A percentile compares a stretch with the other conserved stretches of the same genome.
phyloP scores from a whole-genome alignment of 2,113 vertebrate genomes.

The Protomyctophum bolini region DNA sequence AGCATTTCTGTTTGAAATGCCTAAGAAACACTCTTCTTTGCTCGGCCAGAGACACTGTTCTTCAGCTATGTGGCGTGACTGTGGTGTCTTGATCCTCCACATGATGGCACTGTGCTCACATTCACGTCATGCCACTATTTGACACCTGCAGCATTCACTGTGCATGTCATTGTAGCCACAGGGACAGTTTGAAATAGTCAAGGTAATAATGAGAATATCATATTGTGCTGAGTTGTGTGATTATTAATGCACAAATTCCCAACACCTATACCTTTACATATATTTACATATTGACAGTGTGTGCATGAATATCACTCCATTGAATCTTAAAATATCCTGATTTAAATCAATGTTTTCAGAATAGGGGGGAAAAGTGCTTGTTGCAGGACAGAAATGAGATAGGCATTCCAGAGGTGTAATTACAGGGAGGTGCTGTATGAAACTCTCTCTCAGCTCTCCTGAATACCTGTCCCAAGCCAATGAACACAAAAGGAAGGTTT shows the following conservation, averaged over 20 bases:
- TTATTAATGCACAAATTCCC: slow-evolving; percentile 53
- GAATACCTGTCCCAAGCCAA: slow-evolving; percentile 28
- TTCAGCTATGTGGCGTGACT: slow-evolving; percentile 25
- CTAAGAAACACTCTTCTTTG: slow-evolving; percentile 37
- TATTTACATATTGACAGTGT: slow-evolving; percentile 34
- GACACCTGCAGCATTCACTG: slow-evolving; percentile 18
- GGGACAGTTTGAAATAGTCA: slow-evolving; percentile 6
- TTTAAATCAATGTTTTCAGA: slow-evolving; percentile 31
- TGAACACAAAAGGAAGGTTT: slow-evolving; percentile 48
- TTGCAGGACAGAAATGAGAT: slow-evolving; percentile 16
- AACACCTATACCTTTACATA: slow-evolving; percentile 22
- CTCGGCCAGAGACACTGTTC: slow-evolving; percentile 38
- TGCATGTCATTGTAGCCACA: slow-evolving; percentile 9
- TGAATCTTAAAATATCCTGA: slow-evolving; percentile 34
- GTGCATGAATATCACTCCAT: slow-evolving; percentile 2
- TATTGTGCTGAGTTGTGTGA: slow-evolving; percentile 42
- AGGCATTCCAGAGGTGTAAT: slow-evolving; percentile 35
- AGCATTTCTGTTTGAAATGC: slow-evolving; percentile 44
- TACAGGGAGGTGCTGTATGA: slow-evolving; percentile 34
- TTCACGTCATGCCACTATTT: slow-evolving; percentile 39
- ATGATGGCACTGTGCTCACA: slow-evolving; percentile 74
- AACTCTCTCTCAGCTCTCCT: slow-evolving; percentile 27
- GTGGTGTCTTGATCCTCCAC: slow-evolving; percentile 52
- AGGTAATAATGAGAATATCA: neutral
- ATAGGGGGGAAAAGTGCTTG: slow-evolving; percentile 2